Percentiles rank a stretch among this genome's conserved stretches.
These are phyloP conservation scores for Conistra vaccinii DNA, from an alignment of 2,888 invertebrate genomes.

Conservation along the genomic window DNA sequence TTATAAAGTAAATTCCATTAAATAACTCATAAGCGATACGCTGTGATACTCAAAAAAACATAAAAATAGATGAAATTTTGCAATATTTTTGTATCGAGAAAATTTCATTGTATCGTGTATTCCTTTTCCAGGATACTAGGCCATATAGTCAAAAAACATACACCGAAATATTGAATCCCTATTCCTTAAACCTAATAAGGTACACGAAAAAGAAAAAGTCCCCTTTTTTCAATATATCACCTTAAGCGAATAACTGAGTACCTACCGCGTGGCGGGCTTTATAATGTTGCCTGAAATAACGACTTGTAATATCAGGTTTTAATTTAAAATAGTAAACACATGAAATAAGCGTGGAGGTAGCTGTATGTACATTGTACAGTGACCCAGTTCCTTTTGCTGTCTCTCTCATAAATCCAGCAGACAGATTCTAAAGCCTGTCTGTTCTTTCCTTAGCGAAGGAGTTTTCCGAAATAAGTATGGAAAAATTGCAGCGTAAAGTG, in stretches of 20 bases:
- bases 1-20: no score
- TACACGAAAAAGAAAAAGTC: no score
- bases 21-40: no score
- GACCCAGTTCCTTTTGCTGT: slow-evolving; percentile 37
- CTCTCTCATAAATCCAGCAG: not conserved
- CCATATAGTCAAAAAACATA: no score
- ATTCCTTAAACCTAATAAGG: no score
- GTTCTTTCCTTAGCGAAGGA: not conserved
- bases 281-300: slow-evolving; percentile 43
- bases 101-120: no score
- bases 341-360: slow-evolving; percentile 6
- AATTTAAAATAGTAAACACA: slow-evolving; percentile 39
- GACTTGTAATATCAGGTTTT: slow-evolving; percentile 51
- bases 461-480: not conserved
- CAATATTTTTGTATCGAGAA: no score
- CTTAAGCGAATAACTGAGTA: slow-evolving; percentile 52
- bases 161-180: no score
- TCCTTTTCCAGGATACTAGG: no score
- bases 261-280: slow-evolving; percentile 37
- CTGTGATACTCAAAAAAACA: no score
- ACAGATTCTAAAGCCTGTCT: slow-evolving; percentile 10
- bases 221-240: no score
- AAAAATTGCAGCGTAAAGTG: slow-evolving; percentile 6
- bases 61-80: no score
- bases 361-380: not conserved